Conservation (phyloP, 1,140 invertebrate genomes). For the Dolichoris vasculosae region DNA sequence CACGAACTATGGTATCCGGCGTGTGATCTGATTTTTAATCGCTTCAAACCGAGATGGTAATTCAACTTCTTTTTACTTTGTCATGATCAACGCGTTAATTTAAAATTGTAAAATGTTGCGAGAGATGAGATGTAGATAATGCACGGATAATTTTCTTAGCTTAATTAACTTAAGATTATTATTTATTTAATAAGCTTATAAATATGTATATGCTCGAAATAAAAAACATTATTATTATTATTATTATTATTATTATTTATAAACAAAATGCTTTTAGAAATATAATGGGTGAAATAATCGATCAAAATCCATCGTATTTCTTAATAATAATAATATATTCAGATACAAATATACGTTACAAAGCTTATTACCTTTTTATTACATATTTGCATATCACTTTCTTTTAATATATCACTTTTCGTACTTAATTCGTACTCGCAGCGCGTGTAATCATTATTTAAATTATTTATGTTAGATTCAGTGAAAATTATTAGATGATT, state of each 20-base stretch:
- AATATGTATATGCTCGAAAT: neutral
- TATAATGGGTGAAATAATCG: neutral
- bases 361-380: too few species aligned
- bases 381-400: too few species aligned
- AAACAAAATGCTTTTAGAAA: neutral
- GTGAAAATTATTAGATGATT: too few species aligned
- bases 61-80: conserved; percentile 12
- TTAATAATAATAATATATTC: too few species aligned
- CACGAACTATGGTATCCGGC: conserved; percentile 47
- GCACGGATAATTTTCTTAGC: neutral
- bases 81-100: conserved; percentile 32
- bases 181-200: neutral
- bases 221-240: too few species aligned
- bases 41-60: conserved; percentile 5
- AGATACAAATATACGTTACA: too few species aligned
- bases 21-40: conserved; percentile 42
- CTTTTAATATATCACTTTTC: too few species aligned
- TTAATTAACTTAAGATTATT: conserved; percentile 14
- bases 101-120: conserved; percentile 1
- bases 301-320: neutral
- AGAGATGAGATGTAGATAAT: neutral
- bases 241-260: too few species aligned
- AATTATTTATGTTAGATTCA: too few species aligned
- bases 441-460: too few species aligned
- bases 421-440: too few species aligned